These are phyloP conservation scores for Heliconius hortense DNA, from an alignment of 2,888 invertebrate genomes.

Conservation along the genomic window DNA sequence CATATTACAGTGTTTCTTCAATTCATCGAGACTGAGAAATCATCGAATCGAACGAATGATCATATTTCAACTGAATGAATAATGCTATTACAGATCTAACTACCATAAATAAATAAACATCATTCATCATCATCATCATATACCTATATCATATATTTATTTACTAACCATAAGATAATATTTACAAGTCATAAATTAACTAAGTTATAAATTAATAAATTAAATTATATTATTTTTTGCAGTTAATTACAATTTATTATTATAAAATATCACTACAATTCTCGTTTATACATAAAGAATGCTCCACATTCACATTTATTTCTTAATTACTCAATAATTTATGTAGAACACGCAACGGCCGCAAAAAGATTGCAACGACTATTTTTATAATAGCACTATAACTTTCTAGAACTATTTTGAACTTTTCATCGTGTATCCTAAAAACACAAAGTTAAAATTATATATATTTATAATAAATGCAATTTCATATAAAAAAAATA, in stretches of 20 bases:
- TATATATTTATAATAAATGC: neutral
- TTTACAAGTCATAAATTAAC: too few relatives aligned
- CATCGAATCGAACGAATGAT: too few relatives aligned
- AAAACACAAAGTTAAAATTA: neutral
- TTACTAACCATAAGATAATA: too few relatives aligned
- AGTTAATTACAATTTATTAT: neutral
- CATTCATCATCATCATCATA: too few relatives aligned
- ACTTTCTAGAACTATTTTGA: slow-evolving; percentile 10
- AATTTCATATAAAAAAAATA: neutral
- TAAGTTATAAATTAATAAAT: too few relatives aligned
- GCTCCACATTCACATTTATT: neutral
- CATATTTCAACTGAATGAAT: too few relatives aligned
- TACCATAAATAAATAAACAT: too few relatives aligned
- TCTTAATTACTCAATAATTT: neutral
- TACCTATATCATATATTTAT: too few relatives aligned
- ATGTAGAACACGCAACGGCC: slow-evolving; percentile 21
- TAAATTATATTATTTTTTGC: too few relatives aligned
- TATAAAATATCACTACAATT: neutral
- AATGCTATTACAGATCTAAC: too few relatives aligned
- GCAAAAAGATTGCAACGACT: neutral
- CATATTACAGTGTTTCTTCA: too few relatives aligned
- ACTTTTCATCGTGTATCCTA: slow-evolving; percentile 14
- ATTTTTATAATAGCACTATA: slow-evolving; percentile 1
- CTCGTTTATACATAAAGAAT: neutral
- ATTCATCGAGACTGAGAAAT: too few relatives aligned